Evolutionary conservation across 2,888 invertebrate genomes (phyloP), one percentile per base, ranked within the genome.

Genomic region (Euplexia lucipara): DNA sequence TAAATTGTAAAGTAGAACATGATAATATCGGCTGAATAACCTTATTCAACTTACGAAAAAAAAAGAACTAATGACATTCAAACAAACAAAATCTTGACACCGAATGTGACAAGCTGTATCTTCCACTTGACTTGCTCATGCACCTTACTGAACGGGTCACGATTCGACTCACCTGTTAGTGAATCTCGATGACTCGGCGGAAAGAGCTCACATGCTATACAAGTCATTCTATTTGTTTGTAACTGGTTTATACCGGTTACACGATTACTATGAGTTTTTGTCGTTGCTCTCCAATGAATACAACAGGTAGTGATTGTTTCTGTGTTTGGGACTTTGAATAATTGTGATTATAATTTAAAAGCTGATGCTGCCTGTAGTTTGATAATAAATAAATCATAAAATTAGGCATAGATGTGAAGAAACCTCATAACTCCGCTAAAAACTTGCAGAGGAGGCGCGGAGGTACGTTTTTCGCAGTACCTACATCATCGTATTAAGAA

Each of bases 111-210:
- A 57, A 59, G 64, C 45, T 49, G 26, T 26, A 60, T 66, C 57
- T 70, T 70, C 71, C 70, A 82, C 81, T 84, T 71, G 78, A 83
- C 81, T 77, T 41, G 72, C 77, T 57, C 59, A 34, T 62, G 73
- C 58, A 71, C 62, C 58, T 56, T 65, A 77, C 64, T 70, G 57
- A 88, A 88, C 86, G 82, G 65, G 73, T 70, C 85, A 81, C 79
- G 69, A 75, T 61, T 70, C 76, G 61, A 78, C 68, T 86, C 86
- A 90, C 88, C 87, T 88, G 88, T 86, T 86, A 79, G 82, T 78
- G 70, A 78, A 78, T 81, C 84, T 79, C 72, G 84, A 90, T 88
- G 88, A 90, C 83, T 85, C 79, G 81, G 69, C 87, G 72, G 84
- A 87, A 91, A 86, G 80, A 83, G 82, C 81, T 86, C 83, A 79